A percentile compares a stretch with the other conserved stretches of the same genome.
These are phyloP conservation scores for Adelognathus sp. DNA, from an alignment of 2,888 invertebrate species.

Conservation along the genomic window DNA sequence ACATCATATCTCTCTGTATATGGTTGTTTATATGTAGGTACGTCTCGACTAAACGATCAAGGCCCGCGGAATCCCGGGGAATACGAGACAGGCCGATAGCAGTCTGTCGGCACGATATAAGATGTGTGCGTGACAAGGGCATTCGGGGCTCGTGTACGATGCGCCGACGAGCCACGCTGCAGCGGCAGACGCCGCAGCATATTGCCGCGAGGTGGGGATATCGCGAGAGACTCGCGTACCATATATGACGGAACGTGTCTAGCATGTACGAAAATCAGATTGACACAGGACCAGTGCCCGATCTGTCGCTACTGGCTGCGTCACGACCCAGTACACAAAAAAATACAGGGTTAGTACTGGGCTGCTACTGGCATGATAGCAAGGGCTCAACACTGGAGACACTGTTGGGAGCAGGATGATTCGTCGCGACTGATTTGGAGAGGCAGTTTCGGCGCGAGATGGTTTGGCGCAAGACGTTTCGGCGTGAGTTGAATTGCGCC, in stretches of 20 bases:
- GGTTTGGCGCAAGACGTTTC: too few relatives aligned
- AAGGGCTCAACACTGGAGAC: too few relatives aligned
- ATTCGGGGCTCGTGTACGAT: slow-evolving; percentile 10
- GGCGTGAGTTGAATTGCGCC: too few relatives aligned
- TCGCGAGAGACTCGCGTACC: neutral
- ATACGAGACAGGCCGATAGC: neutral
- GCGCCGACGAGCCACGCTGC: slow-evolving; percentile 10
- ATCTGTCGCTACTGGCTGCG: too few relatives aligned
- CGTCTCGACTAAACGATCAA: slow-evolving; percentile 25
- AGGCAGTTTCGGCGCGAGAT: too few relatives aligned
- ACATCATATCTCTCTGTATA: neutral
- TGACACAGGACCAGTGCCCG: too few relatives aligned
- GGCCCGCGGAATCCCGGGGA: slow-evolving; percentile 15
- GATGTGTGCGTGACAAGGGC: neutral
- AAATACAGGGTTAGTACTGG: too few relatives aligned
- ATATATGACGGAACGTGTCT: neutral
- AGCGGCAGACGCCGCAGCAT: slow-evolving; percentile 18
- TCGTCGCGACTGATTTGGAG: too few relatives aligned
- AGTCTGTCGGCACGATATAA: neutral
- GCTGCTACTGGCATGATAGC: too few relatives aligned
- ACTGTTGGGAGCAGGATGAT: too few relatives aligned
- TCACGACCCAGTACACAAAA: too few relatives aligned
- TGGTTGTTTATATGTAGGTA: neutral
- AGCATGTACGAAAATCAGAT: too few relatives aligned
- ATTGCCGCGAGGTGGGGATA: slow-evolving; percentile 11